Base-by-base conservation (phyloP, 1,140 invertebrate genomes). In the Drosophila kanapiae region DNA sequence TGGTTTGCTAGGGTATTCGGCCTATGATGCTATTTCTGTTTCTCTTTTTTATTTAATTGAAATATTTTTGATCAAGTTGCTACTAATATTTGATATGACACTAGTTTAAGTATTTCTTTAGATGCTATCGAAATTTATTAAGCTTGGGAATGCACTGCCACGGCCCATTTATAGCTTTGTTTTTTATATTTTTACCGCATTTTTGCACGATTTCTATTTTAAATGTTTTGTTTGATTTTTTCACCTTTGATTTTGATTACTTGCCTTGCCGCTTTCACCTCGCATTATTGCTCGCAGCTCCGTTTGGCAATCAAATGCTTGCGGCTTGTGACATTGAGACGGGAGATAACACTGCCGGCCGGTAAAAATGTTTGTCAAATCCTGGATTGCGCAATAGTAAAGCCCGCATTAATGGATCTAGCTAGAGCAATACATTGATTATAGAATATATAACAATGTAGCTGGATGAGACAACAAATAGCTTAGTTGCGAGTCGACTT, bases 141-240 rank as follows among this genome's bases (percentile, higher is more conserved):
- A 37, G 35, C 11, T 33, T 33, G 29, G 6, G 6, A 18, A 33
- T 18, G n/a, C 11, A 69, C 38, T 60, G 29, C 33, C 29, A 67
- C 35, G 16, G 14, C 40, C 31, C 64, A 68, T 57, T 64, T 56
- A 33, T 47, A 33, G 43, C n/a, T 74, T 60, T 53, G 23, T 61
- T 63, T 56, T 56, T 64, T 54, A 75, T 70, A 70, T 62, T 70
- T 35, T 47, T 63, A 71, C 47, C 37, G 23, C 67, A 59, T 78
- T 78, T 78, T 58, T 78, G 59, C 75, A 78, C 65, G 76, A 78
- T 78, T 78, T 78, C 67, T 78, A 51, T 78, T 78, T 78, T 7
- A 43, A 33, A 27, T 64, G 35, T 47, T 33, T 43, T 60, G 38
- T 48, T 40, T 27, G 23, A 31, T 63, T 64, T 43, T 76, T 61